These are phyloP conservation scores for Branchipolynoe longqiensis DNA, from an alignment of 2,888 invertebrate genomes.

Conservation along the genomic window DNA sequence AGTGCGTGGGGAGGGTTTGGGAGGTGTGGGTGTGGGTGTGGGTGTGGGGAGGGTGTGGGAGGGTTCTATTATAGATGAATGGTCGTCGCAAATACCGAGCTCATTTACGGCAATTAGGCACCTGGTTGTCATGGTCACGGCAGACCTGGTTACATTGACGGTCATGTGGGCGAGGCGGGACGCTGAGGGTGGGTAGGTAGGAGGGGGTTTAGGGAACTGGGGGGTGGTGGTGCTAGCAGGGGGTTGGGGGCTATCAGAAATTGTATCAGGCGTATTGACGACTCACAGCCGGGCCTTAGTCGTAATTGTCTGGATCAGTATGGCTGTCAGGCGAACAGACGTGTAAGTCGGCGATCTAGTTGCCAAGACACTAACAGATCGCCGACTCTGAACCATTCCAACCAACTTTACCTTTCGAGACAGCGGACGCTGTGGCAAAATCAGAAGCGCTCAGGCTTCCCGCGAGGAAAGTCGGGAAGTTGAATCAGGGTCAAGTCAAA, in stretches of 20 bases:
- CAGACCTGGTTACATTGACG: background rate
- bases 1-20: too few species aligned
- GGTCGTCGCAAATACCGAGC: too few species aligned
- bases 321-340: background rate
- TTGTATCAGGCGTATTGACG: slow-evolving; percentile 22
- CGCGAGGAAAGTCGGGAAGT: too few species aligned
- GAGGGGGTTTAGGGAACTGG: too few species aligned
- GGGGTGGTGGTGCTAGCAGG: background rate
- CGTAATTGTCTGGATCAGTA: slow-evolving; percentile 9
- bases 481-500: background rate
- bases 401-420: background rate
- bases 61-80: too few species aligned
- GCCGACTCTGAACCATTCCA: background rate
- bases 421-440: background rate
- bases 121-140: background rate
- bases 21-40: too few species aligned
- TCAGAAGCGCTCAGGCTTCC: background rate
- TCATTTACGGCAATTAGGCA: background rate
- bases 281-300: background rate
- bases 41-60: too few species aligned
- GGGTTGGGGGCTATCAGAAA: background rate
- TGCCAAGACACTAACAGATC: background rate
- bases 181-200: too few species aligned
- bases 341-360: background rate
- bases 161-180: too few species aligned